phyloP scores from a whole-genome alignment of 2,888 invertebrate genomes.

The Fragum sueziense region DNA sequence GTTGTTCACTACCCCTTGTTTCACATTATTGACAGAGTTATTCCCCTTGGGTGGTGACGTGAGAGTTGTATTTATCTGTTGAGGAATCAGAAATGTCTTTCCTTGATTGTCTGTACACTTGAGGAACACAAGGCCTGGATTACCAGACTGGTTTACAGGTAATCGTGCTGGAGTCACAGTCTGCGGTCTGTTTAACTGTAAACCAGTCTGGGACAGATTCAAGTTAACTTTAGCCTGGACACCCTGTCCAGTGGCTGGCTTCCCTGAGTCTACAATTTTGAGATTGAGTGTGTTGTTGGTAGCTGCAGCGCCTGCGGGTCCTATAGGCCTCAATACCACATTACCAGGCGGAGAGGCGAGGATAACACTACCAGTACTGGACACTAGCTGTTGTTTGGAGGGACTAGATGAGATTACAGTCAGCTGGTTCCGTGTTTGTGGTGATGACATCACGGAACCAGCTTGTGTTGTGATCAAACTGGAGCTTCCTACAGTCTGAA shows the following conservation, averaged over 20 bases:
- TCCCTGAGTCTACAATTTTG: background rate
- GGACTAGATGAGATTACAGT: background rate
- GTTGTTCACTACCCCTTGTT: background rate
- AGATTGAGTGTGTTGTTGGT: background rate
- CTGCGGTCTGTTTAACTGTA: background rate
- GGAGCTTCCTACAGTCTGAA: conserved; percentile 35
- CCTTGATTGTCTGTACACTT: conserved; percentile 73
- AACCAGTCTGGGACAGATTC: conserved; percentile 26
- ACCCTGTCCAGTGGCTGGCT: background rate
- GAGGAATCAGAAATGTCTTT: conserved; percentile 74
- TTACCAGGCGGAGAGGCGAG: conserved; percentile 7
- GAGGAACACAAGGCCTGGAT: conserved; percentile 57
- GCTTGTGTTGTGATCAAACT: conserved; percentile 47
- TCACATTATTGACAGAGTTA: conserved; percentile 18
- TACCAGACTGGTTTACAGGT: conserved; percentile 36
- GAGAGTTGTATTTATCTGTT: conserved; percentile 62
- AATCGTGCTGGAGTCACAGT: conserved; percentile 4
- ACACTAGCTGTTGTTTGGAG: background rate
- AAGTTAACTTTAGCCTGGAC: background rate
- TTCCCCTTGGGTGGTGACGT: conserved; percentile 22
- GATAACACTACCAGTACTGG: background rate
- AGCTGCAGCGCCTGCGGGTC: background rate
- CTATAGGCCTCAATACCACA: conserved; percentile 10
- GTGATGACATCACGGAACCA: background rate
- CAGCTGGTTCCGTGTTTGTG: conserved; percentile 8